Conservation (phyloP, 2,797 vertebrate genomes). For the Pseudomugil tenellus region DNA sequence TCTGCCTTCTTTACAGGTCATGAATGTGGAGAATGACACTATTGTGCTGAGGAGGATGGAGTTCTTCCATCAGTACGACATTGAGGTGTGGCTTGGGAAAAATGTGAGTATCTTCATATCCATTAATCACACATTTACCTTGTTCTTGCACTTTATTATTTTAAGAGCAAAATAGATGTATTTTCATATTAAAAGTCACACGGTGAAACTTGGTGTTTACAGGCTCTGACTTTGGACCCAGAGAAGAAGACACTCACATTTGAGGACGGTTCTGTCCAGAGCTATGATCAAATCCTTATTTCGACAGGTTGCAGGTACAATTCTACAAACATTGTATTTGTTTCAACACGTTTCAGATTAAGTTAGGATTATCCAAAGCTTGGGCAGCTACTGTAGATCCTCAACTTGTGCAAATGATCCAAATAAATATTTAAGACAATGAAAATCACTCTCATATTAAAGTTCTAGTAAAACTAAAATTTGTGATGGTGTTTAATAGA, state of each 20-base stretch:
- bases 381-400: neutral
- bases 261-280: conserved; percentile 80
- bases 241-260: conserved; percentile 81
- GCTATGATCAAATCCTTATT: conserved; percentile 85
- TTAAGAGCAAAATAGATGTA: too few species aligned
- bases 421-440: too few species aligned
- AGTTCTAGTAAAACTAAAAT: too few species aligned
- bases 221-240: conserved; percentile 84
- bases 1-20: conserved; percentile 61
- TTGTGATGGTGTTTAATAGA: too few species aligned
- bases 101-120: conserved; percentile 78
- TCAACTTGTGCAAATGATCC: neutral
- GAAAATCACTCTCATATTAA: too few species aligned
- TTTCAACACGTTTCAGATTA: neutral
- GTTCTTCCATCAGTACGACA: conserved; percentile 77
- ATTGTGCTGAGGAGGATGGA: conserved; percentile 83
- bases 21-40: conserved; percentile 79
- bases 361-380: neutral
- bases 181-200: neutral
- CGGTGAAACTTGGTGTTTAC: conserved; percentile 18
- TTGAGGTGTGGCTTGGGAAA: conserved; percentile 86
- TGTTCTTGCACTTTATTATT: too few species aligned
- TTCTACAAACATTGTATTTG: neutral
- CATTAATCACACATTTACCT: too few species aligned
- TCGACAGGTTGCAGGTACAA: conserved; percentile 87